Conservation (phyloP, 2,113 vertebrate species). For the Sprattus sprattus region DNA sequence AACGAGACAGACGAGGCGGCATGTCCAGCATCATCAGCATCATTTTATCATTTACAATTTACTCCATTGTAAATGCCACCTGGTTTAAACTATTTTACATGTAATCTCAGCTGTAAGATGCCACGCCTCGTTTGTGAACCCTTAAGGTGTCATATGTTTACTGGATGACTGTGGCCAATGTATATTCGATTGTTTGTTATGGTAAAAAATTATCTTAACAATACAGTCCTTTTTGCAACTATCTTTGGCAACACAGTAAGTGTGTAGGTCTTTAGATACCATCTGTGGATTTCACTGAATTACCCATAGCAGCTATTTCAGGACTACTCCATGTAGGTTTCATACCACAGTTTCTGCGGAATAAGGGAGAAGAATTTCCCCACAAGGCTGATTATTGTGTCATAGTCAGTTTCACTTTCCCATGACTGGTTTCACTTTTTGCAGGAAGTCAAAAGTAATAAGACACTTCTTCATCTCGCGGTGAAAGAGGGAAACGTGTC, state of each 20-base stretch:
- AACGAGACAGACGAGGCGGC: no score
- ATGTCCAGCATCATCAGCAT: no score
- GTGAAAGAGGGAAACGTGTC: conserved; percentile 85
- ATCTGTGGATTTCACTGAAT: not conserved
- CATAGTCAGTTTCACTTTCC: not conserved
- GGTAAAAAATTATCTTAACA: not conserved
- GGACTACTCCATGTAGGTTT: not conserved
- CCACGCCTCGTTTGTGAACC: not conserved
- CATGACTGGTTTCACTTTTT: conserved; percentile 15
- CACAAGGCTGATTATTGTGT: not conserved
- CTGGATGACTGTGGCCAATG: not conserved
- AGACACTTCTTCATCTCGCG: conserved; percentile 83
- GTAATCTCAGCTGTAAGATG: not conserved
- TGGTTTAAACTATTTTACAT: not conserved
- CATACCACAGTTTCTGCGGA: not conserved
- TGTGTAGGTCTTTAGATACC: not conserved
- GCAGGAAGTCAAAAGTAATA: conserved; percentile 91
- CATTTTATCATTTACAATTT: no score
- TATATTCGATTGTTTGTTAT: not conserved
- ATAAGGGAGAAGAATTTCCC: not conserved
- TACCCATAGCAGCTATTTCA: not conserved
- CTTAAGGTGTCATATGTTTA: not conserved
- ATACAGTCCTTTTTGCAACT: not conserved
- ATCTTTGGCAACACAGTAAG: no score
- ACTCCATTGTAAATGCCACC: not conserved